Evolutionary conservation across 2,113 vertebrate species (phyloP).

Genomic region (Narcine bancroftii): DNA sequence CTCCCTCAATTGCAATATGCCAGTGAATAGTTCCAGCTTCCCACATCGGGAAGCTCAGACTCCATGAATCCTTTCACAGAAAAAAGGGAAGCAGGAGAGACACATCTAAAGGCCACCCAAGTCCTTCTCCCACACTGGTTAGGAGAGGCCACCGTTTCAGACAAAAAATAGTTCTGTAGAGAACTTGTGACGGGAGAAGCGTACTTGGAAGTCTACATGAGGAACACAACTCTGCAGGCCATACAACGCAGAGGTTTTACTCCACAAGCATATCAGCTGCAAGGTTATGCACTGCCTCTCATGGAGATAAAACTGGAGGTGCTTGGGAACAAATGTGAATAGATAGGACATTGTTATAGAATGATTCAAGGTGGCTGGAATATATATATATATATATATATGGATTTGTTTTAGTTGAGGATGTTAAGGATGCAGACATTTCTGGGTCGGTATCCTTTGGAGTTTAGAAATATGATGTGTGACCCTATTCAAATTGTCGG

Average conservation of each 20-base stretch:
- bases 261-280: background rate
- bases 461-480: too few species aligned
- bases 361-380: too few species aligned
- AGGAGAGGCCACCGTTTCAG: background rate
- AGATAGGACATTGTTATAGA: too few species aligned
- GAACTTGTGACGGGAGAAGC: background rate
- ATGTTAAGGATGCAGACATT: background rate
- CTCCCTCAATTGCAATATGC: too few species aligned
- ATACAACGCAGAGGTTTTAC: background rate
- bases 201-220: too few species aligned
- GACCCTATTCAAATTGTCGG: too few species aligned
- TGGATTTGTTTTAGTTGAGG: background rate
- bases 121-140: background rate
- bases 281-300: background rate
- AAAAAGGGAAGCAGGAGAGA: too few species aligned
- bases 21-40: too few species aligned
- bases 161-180: background rate
- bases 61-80: too few species aligned
- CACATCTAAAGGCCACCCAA: background rate
- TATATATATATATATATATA: too few species aligned
- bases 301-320: background rate
- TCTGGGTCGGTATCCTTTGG: background rate
- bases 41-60: too few species aligned
- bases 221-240: background rate
- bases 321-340: background rate